Percentiles rank a stretch among this genome's conserved stretches.
Conservation (phyloP, 2,888 invertebrate species). For the Ligdia adustata region DNA sequence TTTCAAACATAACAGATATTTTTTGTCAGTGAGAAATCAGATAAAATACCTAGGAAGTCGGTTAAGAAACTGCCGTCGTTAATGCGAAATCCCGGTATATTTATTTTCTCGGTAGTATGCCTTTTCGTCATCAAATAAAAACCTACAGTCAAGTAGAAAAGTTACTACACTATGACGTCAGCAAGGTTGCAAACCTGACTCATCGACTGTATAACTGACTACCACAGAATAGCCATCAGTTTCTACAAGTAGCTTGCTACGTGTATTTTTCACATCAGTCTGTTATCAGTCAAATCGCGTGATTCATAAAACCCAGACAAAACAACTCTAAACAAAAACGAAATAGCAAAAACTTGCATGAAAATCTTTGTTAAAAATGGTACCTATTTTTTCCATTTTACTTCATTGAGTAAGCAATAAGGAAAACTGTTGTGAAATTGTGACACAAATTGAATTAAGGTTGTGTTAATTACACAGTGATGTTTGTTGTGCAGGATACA, state of each 20-base stretch:
- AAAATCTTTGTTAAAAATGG: slow-evolving; percentile 11
- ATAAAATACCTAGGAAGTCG: no score
- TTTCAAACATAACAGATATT: no score
- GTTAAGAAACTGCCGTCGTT: no score
- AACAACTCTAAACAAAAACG: slow-evolving; percentile 40
- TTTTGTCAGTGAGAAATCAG: no score
- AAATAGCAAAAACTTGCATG: neutral
- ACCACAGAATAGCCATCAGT: slow-evolving; percentile 2
- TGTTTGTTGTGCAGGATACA: slow-evolving; percentile 87
- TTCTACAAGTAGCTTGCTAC: slow-evolving; percentile 5
- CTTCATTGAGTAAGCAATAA: neutral
- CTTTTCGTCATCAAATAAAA: no score
- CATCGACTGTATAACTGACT: slow-evolving; percentile 26
- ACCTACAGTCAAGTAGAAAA: slow-evolving; percentile 19
- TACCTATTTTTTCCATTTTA: neutral
- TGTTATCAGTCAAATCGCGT: slow-evolving; percentile 39
- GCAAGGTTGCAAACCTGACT: slow-evolving; percentile 25
- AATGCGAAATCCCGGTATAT: no score
- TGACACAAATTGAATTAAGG: slow-evolving; percentile 25
- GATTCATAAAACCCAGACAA: slow-evolving; percentile 48
- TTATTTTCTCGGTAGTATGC: no score
- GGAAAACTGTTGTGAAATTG: slow-evolving; percentile 25
- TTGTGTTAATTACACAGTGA: slow-evolving; percentile 1
- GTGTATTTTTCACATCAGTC: slow-evolving; percentile 30
- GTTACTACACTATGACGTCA: neutral